Evolutionary conservation across 1,140 invertebrate genomes (phyloP), one percentile per base, ranked within the genome.

Genomic region (Hycleus cichorii): DNA sequence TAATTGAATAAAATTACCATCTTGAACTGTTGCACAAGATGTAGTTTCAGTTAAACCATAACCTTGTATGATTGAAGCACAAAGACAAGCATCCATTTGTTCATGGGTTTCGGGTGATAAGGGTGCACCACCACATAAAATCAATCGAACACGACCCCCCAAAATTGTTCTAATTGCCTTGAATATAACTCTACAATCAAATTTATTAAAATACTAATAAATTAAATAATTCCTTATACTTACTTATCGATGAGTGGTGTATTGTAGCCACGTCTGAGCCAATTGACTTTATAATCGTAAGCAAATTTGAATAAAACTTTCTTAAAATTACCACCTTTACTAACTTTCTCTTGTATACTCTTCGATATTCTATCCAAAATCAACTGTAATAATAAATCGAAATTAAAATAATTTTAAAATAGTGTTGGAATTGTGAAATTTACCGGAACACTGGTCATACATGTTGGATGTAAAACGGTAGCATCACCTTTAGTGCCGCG

Each of bases 1-100:
- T 39, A 10, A 39, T 39, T 39, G 6, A 6, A 39, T 39, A 7
- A 61, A 80, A 79, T 77, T 78, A 87, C 87, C 76, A 72, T 94
- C 87, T 83, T 92, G 90, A 51, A 96, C 88, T 11, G 92, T 90
- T 26, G 91, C 93, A 69, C 89, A 93, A 2, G 93, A 95, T 64
- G 89, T 90, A 7, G 95, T 97, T 82, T 99, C 96, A 1, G 97
- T 99, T 39, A 98, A 82, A 5, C 96, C 97, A 77, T 99, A 99
- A 46, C 96, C 97, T 73, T 96, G 93, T 47, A 91, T 83, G 24
- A 98, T 84, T 45, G 88, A 87, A 44, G 90, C 87, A 72, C 93
- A 97, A 24, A 99, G 81, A 72, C 93, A 96, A 55, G 91, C 85
- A 72, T 95, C 89, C 64, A 97, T 91, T 73, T 97, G 95, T 66